Conservation (phyloP, 2,797 vertebrate genomes). For the Chromobotia macracanthus region DNA sequence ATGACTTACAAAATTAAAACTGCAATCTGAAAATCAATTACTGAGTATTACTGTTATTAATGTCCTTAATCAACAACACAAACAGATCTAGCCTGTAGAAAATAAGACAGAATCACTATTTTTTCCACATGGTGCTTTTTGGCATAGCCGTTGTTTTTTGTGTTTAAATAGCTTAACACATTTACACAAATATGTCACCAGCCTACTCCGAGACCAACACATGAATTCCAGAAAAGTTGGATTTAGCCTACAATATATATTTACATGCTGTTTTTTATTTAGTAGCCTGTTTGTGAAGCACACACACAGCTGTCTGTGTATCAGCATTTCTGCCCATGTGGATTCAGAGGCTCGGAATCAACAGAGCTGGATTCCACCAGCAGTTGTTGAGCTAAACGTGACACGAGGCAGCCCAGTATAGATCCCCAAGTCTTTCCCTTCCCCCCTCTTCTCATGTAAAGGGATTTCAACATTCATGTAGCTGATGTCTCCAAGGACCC, state of each 20-base stretch:
- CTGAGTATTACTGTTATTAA: too few relatives aligned
- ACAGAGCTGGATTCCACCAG: conserved; percentile 18
- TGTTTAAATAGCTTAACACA: too few relatives aligned
- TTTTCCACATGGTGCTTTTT: not conserved
- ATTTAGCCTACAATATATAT: not conserved
- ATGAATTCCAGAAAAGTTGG: too few relatives aligned
- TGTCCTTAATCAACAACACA: not conserved
- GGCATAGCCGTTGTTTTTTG: too few relatives aligned
- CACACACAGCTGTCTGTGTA: conserved; percentile 18
- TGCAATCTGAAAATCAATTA: not conserved
- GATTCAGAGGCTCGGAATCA: conserved; percentile 23
- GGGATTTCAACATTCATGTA: conserved; percentile 12
- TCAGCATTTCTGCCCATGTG: not conserved
- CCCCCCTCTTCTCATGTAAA: not conserved
- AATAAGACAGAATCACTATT: not conserved
- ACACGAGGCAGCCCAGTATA: not conserved
- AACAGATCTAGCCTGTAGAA: not conserved
- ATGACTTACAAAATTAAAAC: conserved; percentile 15
- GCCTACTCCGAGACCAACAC: too few relatives aligned
- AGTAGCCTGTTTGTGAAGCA: not conserved
- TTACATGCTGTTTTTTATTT: not conserved
- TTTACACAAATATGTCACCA: too few relatives aligned
- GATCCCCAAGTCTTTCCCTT: conserved; percentile 5
- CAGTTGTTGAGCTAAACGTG: conserved; percentile 20
- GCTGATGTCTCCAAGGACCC: conserved; percentile 2